Evolutionary conservation across 30 jellyfish, hydroid and myxozoan genomes (phyloP).

Genomic region (Aurelia aurita complex sp. Pacific): DNA sequence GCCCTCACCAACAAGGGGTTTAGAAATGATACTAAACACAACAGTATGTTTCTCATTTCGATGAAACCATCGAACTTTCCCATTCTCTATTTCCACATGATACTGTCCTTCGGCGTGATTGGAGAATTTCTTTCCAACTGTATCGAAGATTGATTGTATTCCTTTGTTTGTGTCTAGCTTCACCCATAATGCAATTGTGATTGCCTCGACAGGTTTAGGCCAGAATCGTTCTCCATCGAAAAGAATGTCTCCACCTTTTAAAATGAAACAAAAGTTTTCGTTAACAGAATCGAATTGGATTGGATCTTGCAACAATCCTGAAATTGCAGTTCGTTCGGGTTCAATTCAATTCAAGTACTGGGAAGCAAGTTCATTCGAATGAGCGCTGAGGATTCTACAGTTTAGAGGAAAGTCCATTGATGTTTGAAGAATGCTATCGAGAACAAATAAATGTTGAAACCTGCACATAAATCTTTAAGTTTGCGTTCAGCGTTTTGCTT

Average conservation of each 20-base stretch:
- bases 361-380: no score
- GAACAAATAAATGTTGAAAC: no score
- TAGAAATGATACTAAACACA: conserved; percentile 77
- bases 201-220: conserved; percentile 88
- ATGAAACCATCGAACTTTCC: conserved; percentile 92
- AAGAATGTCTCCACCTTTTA: conserved; percentile 94
- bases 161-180: conserved; percentile 91
- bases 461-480: no score
- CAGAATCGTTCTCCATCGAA: conserved; percentile 85
- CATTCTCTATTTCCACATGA: conserved; percentile 91
- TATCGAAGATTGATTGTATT: conserved; percentile 89
- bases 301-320: no score
- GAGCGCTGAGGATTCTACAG: no score
- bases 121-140: conserved; percentile 88
- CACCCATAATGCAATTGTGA: conserved; percentile 93
- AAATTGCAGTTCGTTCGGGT: no score
- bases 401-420: no score
- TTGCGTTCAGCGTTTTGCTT: no score
- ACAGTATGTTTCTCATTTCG: conserved; percentile 82
- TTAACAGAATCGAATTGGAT: no score
- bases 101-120: conserved; percentile 92
- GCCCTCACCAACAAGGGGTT: conserved; percentile 66
- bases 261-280: no score
- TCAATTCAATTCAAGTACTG: no score
- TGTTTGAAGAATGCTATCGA: no score